Conservation (phyloP, 2,797 vertebrate genomes). For the Myotis myotis region DNA sequence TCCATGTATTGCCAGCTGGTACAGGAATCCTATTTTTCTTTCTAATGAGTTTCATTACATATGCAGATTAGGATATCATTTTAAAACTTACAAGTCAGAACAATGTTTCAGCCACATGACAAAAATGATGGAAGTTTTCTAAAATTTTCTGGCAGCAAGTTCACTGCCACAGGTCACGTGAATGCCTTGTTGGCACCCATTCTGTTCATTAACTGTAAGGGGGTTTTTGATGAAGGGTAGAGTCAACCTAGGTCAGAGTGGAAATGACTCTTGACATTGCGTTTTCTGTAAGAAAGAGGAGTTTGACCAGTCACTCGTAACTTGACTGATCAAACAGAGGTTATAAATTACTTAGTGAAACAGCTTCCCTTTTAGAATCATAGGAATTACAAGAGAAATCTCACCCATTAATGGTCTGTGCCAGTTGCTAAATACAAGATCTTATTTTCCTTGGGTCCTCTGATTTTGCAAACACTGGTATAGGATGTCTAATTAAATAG, state of each 20-base stretch:
- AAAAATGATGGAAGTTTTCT: conserved; percentile 55
- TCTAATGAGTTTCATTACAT: conserved; percentile 43
- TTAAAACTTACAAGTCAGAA: conserved; percentile 15
- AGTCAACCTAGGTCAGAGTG: neutral
- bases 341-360: neutral
- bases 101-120: conserved; percentile 44
- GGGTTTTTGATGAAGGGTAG: conserved; percentile 12
- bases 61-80: conserved; percentile 7
- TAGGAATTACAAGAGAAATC: neutral
- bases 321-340: neutral
- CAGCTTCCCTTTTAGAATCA: neutral
- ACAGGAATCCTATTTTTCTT: conserved; percentile 44
- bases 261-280: conserved; percentile 22
- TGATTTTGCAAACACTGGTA: neutral
- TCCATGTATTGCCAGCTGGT: conserved; percentile 45
- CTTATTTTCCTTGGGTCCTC: neutral
- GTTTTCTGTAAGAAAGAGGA: conserved; percentile 40
- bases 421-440: neutral
- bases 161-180: neutral
- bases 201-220: conserved; percentile 35
- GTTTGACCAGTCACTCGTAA: conserved; percentile 20
- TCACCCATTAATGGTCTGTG: neutral
- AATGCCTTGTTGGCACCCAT: neutral
- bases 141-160: conserved; percentile 32
- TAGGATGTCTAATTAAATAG: neutral